Evolutionary conservation across 2,888 invertebrate genomes (phyloP).

Genomic region (Caenorhabditis drosophilae): DNA sequence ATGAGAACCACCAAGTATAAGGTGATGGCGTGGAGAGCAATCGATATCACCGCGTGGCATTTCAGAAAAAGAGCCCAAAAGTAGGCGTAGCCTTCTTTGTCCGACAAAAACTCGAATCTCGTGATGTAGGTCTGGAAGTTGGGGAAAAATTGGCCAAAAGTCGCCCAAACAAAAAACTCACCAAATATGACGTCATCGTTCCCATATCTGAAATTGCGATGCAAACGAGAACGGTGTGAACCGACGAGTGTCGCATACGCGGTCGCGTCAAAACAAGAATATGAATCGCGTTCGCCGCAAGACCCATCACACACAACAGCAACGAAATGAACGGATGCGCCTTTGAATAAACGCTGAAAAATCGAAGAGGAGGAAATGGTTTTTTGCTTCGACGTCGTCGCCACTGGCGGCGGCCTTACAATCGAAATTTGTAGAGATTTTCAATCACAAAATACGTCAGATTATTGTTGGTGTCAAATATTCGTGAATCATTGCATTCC

Average conservation of each 20-base stretch:
- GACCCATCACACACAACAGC: slow-evolving; percentile 52
- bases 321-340: slow-evolving; percentile 53
- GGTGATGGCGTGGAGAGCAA: slow-evolving; percentile 59
- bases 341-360: slow-evolving; percentile 51
- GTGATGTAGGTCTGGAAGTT: slow-evolving; percentile 57
- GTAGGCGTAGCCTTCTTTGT: slow-evolving; percentile 49
- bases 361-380: slow-evolving; percentile 4
- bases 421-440: slow-evolving; percentile 39
- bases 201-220: slow-evolving; percentile 60
- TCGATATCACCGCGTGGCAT: slow-evolving; percentile 54
- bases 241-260: slow-evolving; percentile 53
- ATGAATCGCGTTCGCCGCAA: slow-evolving; percentile 54
- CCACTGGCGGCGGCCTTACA: slow-evolving; percentile 23
- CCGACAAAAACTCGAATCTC: slow-evolving; percentile 54
- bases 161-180: too few relatives aligned
- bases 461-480: slow-evolving; percentile 43
- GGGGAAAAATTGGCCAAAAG: too few relatives aligned
- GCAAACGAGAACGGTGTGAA: slow-evolving; percentile 55
- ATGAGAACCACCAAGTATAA: slow-evolving; percentile 61
- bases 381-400: not conserved
- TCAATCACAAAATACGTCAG: slow-evolving; percentile 41
- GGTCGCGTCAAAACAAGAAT: slow-evolving; percentile 54
- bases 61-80: slow-evolving; percentile 56
- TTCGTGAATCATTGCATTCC: slow-evolving; percentile 47
- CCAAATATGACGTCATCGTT: slow-evolving; percentile 60